A percentile compares a stretch with the other conserved stretches of the same genome.
phyloP scores from a whole-genome alignment of 2,888 invertebrate species.

The Linyphia triangularis region DNA sequence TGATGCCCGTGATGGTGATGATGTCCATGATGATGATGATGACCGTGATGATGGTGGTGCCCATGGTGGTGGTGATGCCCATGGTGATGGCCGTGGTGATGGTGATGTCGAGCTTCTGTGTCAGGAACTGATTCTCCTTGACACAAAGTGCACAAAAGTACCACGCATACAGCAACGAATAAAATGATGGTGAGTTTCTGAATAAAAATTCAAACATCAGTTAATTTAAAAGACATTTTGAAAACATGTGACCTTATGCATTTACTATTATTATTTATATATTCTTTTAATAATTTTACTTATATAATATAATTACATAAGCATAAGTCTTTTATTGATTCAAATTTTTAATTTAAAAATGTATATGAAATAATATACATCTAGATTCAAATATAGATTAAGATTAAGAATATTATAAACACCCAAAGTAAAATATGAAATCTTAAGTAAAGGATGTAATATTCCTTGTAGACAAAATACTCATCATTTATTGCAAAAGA shows the following conservation, averaged over 20 bases:
- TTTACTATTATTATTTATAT: background rate
- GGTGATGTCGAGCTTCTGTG: slow-evolving; percentile 19
- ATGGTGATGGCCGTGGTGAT: slow-evolving; percentile 37
- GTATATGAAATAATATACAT: too few species aligned
- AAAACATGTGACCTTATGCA: background rate
- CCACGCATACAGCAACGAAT: slow-evolving; percentile 1
- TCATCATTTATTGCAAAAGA: too few species aligned
- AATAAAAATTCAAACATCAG: background rate
- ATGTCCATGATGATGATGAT: background rate
- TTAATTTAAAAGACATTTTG: background rate
- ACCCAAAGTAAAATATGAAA: too few species aligned
- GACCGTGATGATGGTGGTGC: slow-evolving; percentile 15
- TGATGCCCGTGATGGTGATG: slow-evolving; percentile 22
- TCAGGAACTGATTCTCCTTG: background rate
- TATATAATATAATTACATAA: background rate
- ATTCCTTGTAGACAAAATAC: too few species aligned
- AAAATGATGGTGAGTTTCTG: slow-evolving; percentile 11
- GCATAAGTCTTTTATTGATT: background rate
- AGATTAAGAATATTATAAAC: too few species aligned
- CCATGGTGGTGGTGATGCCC: slow-evolving; percentile 13
- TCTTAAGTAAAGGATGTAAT: too few species aligned
- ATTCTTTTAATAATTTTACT: too few species aligned
- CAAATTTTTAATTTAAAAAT: too few species aligned
- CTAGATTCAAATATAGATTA: too few species aligned
- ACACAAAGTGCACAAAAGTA: background rate